Conservation (phyloP, 2,797 vertebrate genomes). For the Spatula versicolor region DNA sequence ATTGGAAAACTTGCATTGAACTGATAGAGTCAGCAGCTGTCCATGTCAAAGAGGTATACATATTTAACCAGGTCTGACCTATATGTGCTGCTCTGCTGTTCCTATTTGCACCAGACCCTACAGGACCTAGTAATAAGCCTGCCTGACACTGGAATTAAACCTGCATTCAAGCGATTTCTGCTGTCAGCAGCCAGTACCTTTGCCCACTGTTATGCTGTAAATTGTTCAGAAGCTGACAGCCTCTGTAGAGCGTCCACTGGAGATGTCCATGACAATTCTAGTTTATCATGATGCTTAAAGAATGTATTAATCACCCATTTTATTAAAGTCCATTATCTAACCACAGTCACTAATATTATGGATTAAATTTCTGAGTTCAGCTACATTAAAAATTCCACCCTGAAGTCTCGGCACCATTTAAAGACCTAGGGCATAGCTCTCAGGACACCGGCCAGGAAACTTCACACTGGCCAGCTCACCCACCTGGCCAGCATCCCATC, state of each 20-base stretch:
- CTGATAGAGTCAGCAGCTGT: conserved; percentile 74
- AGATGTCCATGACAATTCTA: neutral
- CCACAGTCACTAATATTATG: neutral
- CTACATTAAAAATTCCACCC: neutral
- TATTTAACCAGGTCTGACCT: conserved; percentile 34
- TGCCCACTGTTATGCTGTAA: neutral
- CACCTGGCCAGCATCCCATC: neutral
- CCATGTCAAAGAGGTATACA: conserved; percentile 41
- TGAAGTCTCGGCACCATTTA: neutral
- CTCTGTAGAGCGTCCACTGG: neutral
- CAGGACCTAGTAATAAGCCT: conserved; percentile 22
- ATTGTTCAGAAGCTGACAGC: neutral
- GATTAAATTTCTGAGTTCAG: neutral
- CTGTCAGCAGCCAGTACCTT: neutral
- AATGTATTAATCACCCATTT: neutral
- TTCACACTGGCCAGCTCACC: neutral
- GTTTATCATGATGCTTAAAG: neutral
- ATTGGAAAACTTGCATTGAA: conserved; percentile 65
- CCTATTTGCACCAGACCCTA: neutral
- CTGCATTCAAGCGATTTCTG: neutral
- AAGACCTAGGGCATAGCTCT: neutral
- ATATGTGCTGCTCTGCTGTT: neutral
- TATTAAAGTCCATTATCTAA: neutral
- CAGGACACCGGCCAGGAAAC: neutral
- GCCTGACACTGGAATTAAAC: neutral